Base-by-base conservation (phyloP, 2,113 vertebrate genomes). In the Podarcis muralis region DNA sequence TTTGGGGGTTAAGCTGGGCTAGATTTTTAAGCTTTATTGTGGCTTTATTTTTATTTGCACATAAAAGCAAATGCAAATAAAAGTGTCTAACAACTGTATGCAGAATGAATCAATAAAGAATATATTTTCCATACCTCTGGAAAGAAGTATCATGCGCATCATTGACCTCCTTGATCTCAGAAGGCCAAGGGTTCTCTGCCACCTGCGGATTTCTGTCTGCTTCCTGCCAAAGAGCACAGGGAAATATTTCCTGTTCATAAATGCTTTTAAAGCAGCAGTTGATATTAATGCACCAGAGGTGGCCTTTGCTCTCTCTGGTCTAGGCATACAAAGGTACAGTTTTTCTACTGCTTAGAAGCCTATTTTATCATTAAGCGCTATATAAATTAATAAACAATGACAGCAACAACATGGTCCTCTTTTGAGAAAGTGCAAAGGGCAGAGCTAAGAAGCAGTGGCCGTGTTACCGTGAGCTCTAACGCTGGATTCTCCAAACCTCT, bases 161-260 rank as follows among this genome's bases (percentile, higher is more conserved):
- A 25, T 48, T 2, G 88, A 86, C 32, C 37, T 93, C 84, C 32
- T 3, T 13, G 62, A 1, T 78, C 18, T 83, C 84, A 35, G 1
- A 53, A 35, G 0, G 0, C 1, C 25, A 62, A 25, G 4, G 12
- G 5, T 25, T 78, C 81, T 8, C 85, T 57, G 0, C 0, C 65
- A 87, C 77, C 8, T 88, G 80, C 69, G 0, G 0, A 53, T 80
- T 16, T 22, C 27, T 66, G n/a, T 92, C 80, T 18, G 91, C 87
- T 43, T 87, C 94, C 95, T 96, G 84, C 53, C 91, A 92, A 90
- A 89, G 22, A 11, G 75, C 9, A 1, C 32, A 69, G 0, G 83
- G 5, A n/a, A 30, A 59, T 62, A 62, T 62, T 62, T 62, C 59
- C 18, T 62, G 59, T 20, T 18, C 71, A 35, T n/a, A 35, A 74